A percentile compares a stretch with the other conserved stretches of the same genome.
These are phyloP conservation scores for Hyperoplus lanceolatus DNA, from an alignment of 2,797 vertebrate genomes.

Conservation along the genomic window DNA sequence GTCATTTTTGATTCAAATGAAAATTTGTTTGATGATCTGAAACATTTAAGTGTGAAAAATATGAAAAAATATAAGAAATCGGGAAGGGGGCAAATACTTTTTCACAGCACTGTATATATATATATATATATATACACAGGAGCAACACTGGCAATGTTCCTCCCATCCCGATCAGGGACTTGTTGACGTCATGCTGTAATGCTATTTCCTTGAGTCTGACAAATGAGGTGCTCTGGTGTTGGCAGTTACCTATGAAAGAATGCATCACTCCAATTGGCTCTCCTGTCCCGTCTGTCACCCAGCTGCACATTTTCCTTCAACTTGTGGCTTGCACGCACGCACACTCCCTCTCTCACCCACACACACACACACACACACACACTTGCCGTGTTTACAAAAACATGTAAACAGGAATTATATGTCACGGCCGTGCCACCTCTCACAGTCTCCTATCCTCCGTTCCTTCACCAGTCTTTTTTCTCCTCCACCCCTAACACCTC, in stretches of 20 bases:
- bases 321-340: constrained; percentile 30
- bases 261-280: constrained; percentile 80
- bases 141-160: constrained; percentile 29
- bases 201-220: constrained; percentile 78
- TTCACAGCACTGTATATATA: too few relatives aligned
- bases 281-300: constrained; percentile 63
- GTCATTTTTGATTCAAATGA: too few relatives aligned
- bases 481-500: constrained; percentile 63
- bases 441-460: constrained; percentile 39
- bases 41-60: too few relatives aligned
- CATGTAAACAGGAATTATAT: constrained; percentile 63
- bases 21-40: too few relatives aligned
- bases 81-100: too few relatives aligned
- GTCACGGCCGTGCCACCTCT: constrained; percentile 37
- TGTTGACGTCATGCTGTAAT: constrained; percentile 63
- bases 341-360: constrained; percentile 5
- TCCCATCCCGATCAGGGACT: constrained; percentile 22
- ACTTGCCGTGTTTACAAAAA: constrained; percentile 1
- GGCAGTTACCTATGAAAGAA: constrained; percentile 78
- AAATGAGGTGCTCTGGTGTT: constrained; percentile 77
- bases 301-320: constrained; percentile 40
- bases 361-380: neutral
- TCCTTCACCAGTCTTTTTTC: constrained; percentile 59
- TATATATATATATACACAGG: neutral
- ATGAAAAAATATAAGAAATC: too few relatives aligned